A percentile compares a stretch with the other conserved stretches of the same genome.
phyloP scores from a whole-genome alignment of 1,140 invertebrate genomes.

The Drosophila willistoni region DNA sequence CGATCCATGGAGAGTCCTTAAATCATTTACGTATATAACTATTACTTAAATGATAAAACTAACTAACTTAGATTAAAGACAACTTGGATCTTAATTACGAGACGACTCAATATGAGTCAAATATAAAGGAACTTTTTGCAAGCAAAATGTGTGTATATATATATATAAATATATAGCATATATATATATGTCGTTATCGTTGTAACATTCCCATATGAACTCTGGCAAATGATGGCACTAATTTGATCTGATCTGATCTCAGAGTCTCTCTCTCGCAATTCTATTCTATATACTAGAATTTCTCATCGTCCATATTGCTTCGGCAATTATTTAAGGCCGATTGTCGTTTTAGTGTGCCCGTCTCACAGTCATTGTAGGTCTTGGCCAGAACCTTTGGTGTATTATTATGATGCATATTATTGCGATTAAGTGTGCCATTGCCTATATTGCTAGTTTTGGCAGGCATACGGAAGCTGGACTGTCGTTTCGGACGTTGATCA shows the following conservation, averaged over 20 bases:
- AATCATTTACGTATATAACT: slow-evolving; percentile 6
- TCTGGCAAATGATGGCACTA: slow-evolving; percentile 68
- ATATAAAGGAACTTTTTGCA: slow-evolving; percentile 67
- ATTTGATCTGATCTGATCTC: slow-evolving; percentile 9
- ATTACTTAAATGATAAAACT: slow-evolving; percentile 25
- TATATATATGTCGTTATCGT: slow-evolving; percentile 49
- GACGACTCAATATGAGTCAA: slow-evolving; percentile 76
- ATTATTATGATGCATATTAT: slow-evolving; percentile 86
- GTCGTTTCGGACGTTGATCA: slow-evolving; percentile 84
- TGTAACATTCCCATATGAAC: slow-evolving; percentile 52
- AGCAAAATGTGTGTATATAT: slow-evolving; percentile 42
- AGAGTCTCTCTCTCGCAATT: neutral
- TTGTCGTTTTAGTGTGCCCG: slow-evolving; percentile 90
- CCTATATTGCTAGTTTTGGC: slow-evolving; percentile 84
- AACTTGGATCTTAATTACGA: slow-evolving; percentile 44
- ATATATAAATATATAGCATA: slow-evolving; percentile 1
- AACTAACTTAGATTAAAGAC: slow-evolving; percentile 41
- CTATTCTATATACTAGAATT: slow-evolving; percentile 59
- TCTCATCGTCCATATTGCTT: slow-evolving; percentile 78
- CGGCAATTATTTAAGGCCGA: slow-evolving; percentile 85
- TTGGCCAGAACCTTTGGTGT: slow-evolving; percentile 87
- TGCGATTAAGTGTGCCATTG: slow-evolving; percentile 84
- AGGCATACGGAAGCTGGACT: slow-evolving; percentile 85
- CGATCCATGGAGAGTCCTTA: neutral
- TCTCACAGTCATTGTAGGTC: slow-evolving; percentile 88